A percentile compares a stretch with the other conserved stretches of the same genome.
Conservation (phyloP, 64 coral and sea anemone genomes). For the Pocillopora damicornis region DNA sequence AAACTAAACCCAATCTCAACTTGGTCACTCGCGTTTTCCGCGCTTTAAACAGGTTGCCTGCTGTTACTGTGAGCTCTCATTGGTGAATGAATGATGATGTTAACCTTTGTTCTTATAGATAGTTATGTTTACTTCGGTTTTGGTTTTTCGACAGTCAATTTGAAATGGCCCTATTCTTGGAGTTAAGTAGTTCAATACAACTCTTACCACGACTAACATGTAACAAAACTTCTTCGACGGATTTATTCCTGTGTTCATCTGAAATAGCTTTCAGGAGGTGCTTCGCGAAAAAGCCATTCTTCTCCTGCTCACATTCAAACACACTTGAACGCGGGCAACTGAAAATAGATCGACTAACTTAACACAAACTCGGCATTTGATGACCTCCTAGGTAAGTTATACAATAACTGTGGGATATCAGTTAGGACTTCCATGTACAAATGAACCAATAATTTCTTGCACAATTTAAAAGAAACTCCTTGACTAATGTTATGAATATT, state of each 20-base stretch:
- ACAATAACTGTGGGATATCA: not conserved
- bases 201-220: slow-evolving; percentile 77
- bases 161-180: not conserved
- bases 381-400: not conserved
- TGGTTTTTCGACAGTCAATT: not conserved
- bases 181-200: too few relatives aligned
- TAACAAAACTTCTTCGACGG: slow-evolving; percentile 70
- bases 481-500: too few relatives aligned
- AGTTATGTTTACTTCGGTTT: too few relatives aligned
- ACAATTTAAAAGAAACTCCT: too few relatives aligned
- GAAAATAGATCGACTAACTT: slow-evolving; percentile 6
- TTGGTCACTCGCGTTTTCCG: too few relatives aligned
- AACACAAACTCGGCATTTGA: not conserved
- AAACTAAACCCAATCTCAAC: too few relatives aligned
- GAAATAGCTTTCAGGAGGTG: slow-evolving; percentile 80
- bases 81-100: too few relatives aligned
- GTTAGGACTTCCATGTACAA: too few relatives aligned
- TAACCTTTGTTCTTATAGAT: too few relatives aligned
- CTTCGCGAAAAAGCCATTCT: slow-evolving; percentile 88
- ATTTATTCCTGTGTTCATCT: slow-evolving; percentile 49
- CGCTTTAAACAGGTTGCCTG: too few relatives aligned
- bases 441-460: too few relatives aligned
- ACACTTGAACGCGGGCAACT: slow-evolving; percentile 78
- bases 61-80: too few relatives aligned
- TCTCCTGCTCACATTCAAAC: slow-evolving; percentile 72